Base-by-base conservation (phyloP, 2,797 vertebrate genomes). In the Echiichthys vipera region DNA sequence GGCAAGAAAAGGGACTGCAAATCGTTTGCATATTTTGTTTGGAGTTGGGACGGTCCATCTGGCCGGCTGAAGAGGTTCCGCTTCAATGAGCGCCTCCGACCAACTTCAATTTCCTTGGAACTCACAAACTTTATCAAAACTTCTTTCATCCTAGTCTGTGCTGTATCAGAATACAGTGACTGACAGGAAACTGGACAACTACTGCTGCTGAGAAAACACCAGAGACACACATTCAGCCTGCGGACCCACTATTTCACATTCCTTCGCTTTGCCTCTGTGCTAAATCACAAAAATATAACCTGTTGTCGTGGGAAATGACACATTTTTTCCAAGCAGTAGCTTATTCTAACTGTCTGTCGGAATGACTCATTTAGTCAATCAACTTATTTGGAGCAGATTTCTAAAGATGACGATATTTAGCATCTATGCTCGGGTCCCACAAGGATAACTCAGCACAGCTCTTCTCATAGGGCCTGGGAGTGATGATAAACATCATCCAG, bases 21-120 rank as follows among this genome's bases (percentile, higher is more conserved):
- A 57, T 82, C 4, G 82, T 85, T 81, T 88, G 71, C 77, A 84
- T 68, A 66, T 74, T 84, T 74, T 74, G 70, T 79, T 83, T 80
- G 73, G 65, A 81, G 58, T 59, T 68, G 27, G n/a, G 58, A 78
- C 1, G 4, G 18, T 61, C 56, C 36, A 43, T 73, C 50, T 82
- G 66, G 78, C 75, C 22, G 46, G 54, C 63, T 71, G 73, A 71
- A 45, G 36, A 20, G 43, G 53, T 57, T 79, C 47, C 1, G 34
- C 63, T 80, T 76, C 42, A 45, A 43, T 36, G 40, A 57, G 62
- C 54, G 25, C 66, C 54, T 80, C 68, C 43, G 30, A 84, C 67
- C 30, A 71, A 66, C 49, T 83, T 84, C 45, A 77, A 71, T 81
- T 84, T 84, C 59, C 64, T 45, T 29, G 63, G 72, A 84, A 84